These are phyloP conservation scores for Musca vetustissima DNA, from an alignment of 1,140 invertebrate genomes.

Conservation along the genomic window DNA sequence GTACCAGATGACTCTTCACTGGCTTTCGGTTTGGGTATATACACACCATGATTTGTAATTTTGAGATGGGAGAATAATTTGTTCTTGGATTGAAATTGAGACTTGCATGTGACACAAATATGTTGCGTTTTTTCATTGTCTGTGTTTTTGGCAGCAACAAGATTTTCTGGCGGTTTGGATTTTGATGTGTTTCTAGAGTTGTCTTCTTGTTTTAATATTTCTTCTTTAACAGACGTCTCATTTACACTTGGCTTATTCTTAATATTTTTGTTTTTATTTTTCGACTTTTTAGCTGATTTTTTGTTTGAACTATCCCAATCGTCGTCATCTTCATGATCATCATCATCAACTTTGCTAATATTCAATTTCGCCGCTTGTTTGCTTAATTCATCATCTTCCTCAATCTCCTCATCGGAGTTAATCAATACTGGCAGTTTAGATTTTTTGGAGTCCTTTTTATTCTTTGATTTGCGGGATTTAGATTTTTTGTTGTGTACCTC, in stretches of 20 bases:
- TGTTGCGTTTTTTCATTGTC: constrained; percentile 37
- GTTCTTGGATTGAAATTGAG: constrained; percentile 75
- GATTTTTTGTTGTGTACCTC: not conserved
- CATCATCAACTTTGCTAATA: not conserved
- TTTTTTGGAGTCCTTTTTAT: constrained; percentile 44
- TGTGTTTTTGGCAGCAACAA: not conserved
- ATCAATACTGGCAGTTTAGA: constrained; percentile 30
- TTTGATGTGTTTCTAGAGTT: constrained; percentile 8
- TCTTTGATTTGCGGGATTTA: constrained; percentile 29
- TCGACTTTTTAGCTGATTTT: constrained; percentile 24
- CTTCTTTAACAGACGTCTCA: not conserved
- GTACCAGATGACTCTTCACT: constrained; percentile 40
- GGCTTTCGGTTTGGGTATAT: constrained; percentile 57
- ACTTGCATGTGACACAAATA: constrained; percentile 69
- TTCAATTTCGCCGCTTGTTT: constrained; percentile 26
- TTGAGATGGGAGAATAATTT: constrained; percentile 79
- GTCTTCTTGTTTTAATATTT: constrained; percentile 3
- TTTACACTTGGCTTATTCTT: not conserved
- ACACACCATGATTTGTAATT: constrained; percentile 65
- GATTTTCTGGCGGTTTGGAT: not conserved
- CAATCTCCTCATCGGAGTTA: constrained; percentile 14
- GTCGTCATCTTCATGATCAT: too few relatives aligned
- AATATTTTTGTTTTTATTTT: constrained; percentile 29
- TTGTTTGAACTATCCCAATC: constrained; percentile 37
- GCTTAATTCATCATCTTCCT: constrained; percentile 28